Evolutionary conservation across 2,113 vertebrate genomes (phyloP), one percentile per base, ranked within the genome.

Genomic region (Anarrhichthys ocellatus): DNA sequence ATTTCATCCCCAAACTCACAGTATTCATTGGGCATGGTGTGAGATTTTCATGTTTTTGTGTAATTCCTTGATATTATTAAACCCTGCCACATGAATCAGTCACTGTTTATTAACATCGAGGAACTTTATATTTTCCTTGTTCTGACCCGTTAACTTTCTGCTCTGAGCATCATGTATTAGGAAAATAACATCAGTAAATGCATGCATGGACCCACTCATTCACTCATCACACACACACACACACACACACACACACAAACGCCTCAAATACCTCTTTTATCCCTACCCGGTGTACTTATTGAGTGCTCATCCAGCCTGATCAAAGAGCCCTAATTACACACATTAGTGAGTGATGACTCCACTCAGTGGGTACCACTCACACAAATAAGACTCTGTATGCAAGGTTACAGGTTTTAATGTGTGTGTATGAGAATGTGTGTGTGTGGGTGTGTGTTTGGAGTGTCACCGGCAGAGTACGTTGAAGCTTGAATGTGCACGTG

Each of bases 261-360:
- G 20, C 62, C 59, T 73, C n/a, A 11, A 74, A 63, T 58, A 56
- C 72, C 56, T 85, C 76, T 83, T 73, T 76, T 44, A 75, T 80
- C 79, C 64, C 44, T 74, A 67, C 69, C 69, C 48, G 22, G 65
- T 81, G 79, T 83, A 79, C 81, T 85, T 86, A 79, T 52, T 81
- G 86, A 85, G 80, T 78, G 40, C 82, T 82, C 64, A 70, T 81
- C 71, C 80, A 44, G 58, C 52, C 84, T 81, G 84, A 91, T 82
- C 82, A 87, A 88, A 89, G 87, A 80, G 81, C 61, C 67, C 24
- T 89, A 91, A 92, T 92, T 92, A 88, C 84, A 88, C 7, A 8
- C 89, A 92, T 92, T 91, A 88, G 80, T 80, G 84, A 76, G 63
- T 46, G 71, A 88, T 67, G 70, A 90, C 74, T 87, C 78, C 74